These are phyloP conservation scores for Trisateles emortualis DNA, from an alignment of 2,888 invertebrate species.

Conservation along the genomic window DNA sequence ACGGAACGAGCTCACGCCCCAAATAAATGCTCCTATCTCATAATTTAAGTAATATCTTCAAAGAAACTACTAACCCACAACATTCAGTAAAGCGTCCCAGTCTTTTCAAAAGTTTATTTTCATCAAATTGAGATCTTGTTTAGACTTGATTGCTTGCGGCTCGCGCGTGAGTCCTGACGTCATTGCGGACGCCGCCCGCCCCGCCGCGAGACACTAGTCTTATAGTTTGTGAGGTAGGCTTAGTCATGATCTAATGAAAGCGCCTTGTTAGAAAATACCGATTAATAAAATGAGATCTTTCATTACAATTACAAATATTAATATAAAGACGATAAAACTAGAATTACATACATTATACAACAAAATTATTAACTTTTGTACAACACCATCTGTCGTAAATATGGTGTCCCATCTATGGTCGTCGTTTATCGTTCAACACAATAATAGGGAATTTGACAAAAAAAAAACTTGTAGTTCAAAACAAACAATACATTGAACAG, in stretches of 20 bases:
- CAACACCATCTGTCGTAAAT: slow-evolving; percentile 71
- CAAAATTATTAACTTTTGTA: slow-evolving; percentile 82
- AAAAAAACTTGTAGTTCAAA: background rate
- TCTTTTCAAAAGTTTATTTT: slow-evolving; percentile 86
- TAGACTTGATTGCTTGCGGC: slow-evolving; percentile 82
- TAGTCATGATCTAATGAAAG: slow-evolving; percentile 87
- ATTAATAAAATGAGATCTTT: slow-evolving; percentile 88
- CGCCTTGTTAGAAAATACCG: slow-evolving; percentile 87
- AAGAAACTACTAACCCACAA: slow-evolving; percentile 86
- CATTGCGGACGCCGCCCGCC: no score
- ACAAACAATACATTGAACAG: no score
- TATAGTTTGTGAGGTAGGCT: slow-evolving; percentile 86
- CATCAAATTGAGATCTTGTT: slow-evolving; percentile 87
- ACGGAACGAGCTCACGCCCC: slow-evolving; percentile 64
- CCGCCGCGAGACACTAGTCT: slow-evolving; percentile 69
- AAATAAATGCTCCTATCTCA: slow-evolving; percentile 84
- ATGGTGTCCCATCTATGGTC: slow-evolving; percentile 65
- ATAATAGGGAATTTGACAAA: slow-evolving; percentile 5
- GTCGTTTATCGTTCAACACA: slow-evolving; percentile 66
- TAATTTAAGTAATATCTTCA: slow-evolving; percentile 85
- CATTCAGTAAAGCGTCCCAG: slow-evolving; percentile 87
- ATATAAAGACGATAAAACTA: slow-evolving; percentile 85
- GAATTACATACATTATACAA: slow-evolving; percentile 85
- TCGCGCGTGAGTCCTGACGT: slow-evolving; percentile 49
- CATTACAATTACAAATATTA: slow-evolving; percentile 86